phyloP scores from a whole-genome alignment of 2,113 vertebrate genomes.

The Muscicapa adusta region DNA sequence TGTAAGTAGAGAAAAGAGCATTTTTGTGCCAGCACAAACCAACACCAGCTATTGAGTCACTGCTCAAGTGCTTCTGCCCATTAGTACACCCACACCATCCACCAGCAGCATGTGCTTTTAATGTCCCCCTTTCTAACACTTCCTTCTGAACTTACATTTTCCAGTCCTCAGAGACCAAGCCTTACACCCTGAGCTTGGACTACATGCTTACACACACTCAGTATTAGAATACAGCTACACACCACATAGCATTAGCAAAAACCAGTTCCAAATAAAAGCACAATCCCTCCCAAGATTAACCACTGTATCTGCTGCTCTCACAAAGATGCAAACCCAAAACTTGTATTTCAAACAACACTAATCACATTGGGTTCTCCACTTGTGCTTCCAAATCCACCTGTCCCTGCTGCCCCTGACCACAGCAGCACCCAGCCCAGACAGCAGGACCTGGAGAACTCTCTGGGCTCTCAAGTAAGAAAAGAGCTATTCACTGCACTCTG shows the following conservation, averaged over 20 bases:
- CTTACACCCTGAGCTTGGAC: not conserved
- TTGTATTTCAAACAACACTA: not conserved
- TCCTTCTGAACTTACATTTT: not conserved
- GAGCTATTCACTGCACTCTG: not conserved
- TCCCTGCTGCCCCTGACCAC: not conserved
- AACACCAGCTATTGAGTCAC: not conserved
- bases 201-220: not conserved
- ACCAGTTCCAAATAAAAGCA: not conserved
- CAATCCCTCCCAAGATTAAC: not conserved
- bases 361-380: not conserved
- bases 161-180: not conserved
- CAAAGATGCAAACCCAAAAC: not conserved
- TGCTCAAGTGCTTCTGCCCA: not conserved
- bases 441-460: not conserved
- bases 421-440: not conserved
- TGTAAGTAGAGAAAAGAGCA: not conserved
- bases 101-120: accelerated
- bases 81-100: not conserved
- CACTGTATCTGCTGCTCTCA: not conserved
- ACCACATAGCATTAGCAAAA: not conserved
- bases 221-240: not conserved
- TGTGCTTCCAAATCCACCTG: not conserved
- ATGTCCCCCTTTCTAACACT: not conserved
- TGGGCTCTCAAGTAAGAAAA: not conserved
- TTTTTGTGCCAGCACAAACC: not conserved